Percentiles rank a stretch among this genome's conserved stretches.
phyloP scores from a whole-genome alignment of 1,140 invertebrate genomes.

The Thaumetopoea pityocampa region DNA sequence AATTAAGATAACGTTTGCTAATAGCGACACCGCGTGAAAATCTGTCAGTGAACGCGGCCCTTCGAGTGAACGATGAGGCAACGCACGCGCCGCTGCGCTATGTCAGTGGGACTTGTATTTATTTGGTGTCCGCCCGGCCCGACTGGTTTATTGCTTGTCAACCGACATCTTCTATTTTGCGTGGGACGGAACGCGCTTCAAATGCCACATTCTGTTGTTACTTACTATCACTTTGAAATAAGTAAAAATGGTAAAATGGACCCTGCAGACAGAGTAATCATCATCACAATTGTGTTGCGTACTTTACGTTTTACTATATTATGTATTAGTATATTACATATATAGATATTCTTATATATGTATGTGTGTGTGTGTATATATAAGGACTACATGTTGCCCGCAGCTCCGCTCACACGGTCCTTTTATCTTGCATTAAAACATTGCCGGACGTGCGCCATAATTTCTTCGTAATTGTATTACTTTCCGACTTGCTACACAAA shows the following conservation, averaged over 20 bases:
- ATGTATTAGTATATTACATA: too few species aligned
- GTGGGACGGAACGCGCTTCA: constrained; percentile 10
- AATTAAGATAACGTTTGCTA: constrained; percentile 2
- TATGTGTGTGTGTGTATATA: too few species aligned
- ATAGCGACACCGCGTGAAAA: constrained; percentile 6
- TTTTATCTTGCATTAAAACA: too few species aligned
- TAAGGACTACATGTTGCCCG: too few species aligned
- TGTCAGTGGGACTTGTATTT: constrained; percentile 19
- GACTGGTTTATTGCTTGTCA: constrained; percentile 27
- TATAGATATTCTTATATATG: too few species aligned
- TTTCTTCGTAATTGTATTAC: too few species aligned
- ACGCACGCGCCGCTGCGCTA: constrained; percentile 20
- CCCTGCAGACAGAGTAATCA: too few species aligned
- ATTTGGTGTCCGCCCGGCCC: constrained; percentile 19
- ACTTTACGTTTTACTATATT: too few species aligned
- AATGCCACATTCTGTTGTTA: constrained; percentile 8
- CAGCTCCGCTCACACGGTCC: too few species aligned
- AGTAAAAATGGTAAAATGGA: background rate
- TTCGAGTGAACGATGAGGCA: constrained; percentile 20
- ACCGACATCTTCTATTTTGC: constrained; percentile 13
- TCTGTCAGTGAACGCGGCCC: constrained; percentile 9
- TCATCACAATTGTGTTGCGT: too few species aligned
- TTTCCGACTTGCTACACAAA: too few species aligned
- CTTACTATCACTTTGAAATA: background rate
- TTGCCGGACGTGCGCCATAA: too few species aligned